Evolutionary conservation across 1,140 invertebrate genomes (phyloP), one percentile per base, ranked within the genome.

Genomic region (Drosophila ohnishii): DNA sequence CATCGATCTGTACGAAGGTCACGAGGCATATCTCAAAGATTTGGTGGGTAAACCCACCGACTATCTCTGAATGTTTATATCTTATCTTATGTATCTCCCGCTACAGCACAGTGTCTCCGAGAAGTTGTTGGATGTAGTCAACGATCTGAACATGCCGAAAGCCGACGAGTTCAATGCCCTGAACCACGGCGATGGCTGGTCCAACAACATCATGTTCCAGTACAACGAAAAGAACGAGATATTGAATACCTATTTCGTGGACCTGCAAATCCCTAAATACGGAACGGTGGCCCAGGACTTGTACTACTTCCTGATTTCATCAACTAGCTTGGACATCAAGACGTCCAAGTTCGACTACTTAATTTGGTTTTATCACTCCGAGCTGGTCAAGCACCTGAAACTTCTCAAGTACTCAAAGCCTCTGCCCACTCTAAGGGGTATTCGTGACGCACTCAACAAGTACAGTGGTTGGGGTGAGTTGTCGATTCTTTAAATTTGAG

Each of bases 151-250:
- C 13, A 11, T 30, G 3, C 48, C 55, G 0, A 72, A 93, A 34
- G 61, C 90, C 0, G 92, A 93, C 14, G 92, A 93, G n/a, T 94
- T 95, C 63, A 93, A 93, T 73, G 94, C 94, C 1, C 84, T 95
- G 11, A 94, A 93, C 76, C 95, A 95, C 47, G 94, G 94, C 3
- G 95, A 95, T 80, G 92, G 92, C n/a, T 91, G 87, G 90, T 60
- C 73, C 1, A 90, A 92, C 56, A 93, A 95, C 73, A 94, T 95
- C 82, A 83, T 95, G 74, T 95, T 95, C 81, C 92, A 92, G 28
- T 94, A 95, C 69, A 90, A 93, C 65, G 67, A 71, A 0, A 63
- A 48, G 1, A 56, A 78, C 2, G 91, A 90, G 2, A 92, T 91
- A 40, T 55, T 61, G n/a, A 73, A 88, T n/a, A 78, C 75, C 0